Conservation (phyloP, 2,797 vertebrate genomes). For the Vireo griseus region DNA sequence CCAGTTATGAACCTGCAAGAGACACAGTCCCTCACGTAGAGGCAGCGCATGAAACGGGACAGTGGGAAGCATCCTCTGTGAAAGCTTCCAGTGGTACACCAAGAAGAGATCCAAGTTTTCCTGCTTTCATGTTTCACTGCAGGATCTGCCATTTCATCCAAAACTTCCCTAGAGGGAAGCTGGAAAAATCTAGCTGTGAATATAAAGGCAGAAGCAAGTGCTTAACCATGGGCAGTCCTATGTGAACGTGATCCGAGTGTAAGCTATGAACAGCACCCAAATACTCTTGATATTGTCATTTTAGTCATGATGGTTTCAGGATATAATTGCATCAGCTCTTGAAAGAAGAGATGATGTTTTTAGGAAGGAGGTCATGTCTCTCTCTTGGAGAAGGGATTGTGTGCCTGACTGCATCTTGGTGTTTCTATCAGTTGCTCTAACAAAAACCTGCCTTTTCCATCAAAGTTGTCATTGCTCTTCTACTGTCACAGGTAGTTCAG, state of each 20-base stretch:
- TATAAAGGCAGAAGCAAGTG: not conserved
- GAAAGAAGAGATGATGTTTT: not conserved
- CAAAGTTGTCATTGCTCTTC: not conserved
- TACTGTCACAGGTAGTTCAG: not conserved
- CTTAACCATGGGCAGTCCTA: not conserved
- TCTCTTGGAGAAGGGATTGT: not conserved
- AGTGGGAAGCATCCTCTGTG: not conserved
- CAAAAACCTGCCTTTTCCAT: not conserved
- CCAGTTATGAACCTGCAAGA: rapidly evolving
- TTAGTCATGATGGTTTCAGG: not conserved
- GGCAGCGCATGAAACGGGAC: not conserved
- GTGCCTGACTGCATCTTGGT: not conserved
- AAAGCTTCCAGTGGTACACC: not conserved
- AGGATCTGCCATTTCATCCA: not conserved
- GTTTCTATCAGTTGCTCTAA: not conserved
- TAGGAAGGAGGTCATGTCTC: not conserved
- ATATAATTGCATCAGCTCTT: not conserved
- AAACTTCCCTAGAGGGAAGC: not conserved
- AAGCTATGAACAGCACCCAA: not conserved
- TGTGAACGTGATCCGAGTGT: not conserved
- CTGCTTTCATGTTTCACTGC: not conserved
- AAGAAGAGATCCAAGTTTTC: not conserved
- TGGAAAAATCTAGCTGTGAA: not conserved
- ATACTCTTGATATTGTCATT: not conserved
- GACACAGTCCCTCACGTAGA: not conserved